Conservation (phyloP, 2,797 vertebrate genomes). For the Cottoperca gobio region DNA sequence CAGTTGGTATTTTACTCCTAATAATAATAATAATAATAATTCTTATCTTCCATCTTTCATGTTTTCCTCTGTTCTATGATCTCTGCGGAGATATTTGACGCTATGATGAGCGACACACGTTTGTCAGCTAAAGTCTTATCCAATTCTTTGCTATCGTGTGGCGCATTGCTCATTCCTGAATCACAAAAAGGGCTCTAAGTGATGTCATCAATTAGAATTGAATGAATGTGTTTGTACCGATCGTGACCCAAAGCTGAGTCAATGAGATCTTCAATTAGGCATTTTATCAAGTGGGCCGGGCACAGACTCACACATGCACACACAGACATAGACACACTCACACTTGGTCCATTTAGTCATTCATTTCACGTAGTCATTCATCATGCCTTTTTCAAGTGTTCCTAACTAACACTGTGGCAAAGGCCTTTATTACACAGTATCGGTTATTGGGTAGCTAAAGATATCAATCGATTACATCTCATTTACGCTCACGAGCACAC, state of each 20-base stretch:
- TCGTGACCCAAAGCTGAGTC: conserved; percentile 57
- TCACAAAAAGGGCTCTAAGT: conserved; percentile 23
- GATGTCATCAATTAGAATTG: conserved; percentile 56
- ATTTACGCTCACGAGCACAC: conserved; percentile 22
- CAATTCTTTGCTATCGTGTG: neutral
- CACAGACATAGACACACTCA: neutral
- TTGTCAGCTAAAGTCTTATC: neutral
- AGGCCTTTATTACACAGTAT: conserved; percentile 43
- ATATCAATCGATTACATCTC: conserved; percentile 56
- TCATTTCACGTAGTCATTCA: neutral
- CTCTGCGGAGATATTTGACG: neutral
- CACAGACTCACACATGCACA: conserved; percentile 2
- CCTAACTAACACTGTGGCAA: conserved; percentile 40
- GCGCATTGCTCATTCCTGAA: conserved; percentile 1
- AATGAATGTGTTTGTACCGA: conserved; percentile 61
- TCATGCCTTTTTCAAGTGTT: conserved; percentile 34
- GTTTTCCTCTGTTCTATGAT: conserved; percentile 5
- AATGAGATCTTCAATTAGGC: conserved; percentile 66
- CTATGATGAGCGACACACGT: conserved; percentile 5
- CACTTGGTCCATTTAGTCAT: conserved; percentile 13
- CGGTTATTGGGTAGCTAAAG: conserved; percentile 48
- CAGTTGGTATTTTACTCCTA: conserved; percentile 7
- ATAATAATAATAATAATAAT: conserved; percentile 23
- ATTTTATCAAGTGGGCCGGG: conserved; percentile 58
- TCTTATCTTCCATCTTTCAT: neutral